These are phyloP conservation scores for Neuroterus valhalla DNA, from an alignment of 1,140 invertebrate species.

Conservation along the genomic window DNA sequence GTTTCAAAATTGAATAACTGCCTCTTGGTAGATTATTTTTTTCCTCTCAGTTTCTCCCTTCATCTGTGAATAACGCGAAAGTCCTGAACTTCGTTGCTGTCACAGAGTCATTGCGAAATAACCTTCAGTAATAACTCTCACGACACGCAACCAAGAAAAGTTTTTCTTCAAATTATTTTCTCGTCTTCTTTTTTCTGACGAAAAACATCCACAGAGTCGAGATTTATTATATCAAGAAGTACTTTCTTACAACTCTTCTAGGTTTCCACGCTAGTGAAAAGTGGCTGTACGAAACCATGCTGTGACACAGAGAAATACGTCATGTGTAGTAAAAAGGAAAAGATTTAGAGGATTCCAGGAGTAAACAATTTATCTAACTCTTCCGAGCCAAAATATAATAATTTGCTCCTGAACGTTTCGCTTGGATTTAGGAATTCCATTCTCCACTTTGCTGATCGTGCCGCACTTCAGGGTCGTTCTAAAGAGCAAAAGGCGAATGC, in stretches of 20 bases:
- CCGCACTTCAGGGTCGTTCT: constrained; percentile 36
- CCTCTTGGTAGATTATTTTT: no score
- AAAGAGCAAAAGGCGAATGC: constrained; percentile 41
- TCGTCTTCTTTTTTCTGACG: not conserved
- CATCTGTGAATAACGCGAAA: not conserved
- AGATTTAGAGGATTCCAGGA: no score
- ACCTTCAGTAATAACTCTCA: no score
- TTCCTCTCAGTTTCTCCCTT: not conserved
- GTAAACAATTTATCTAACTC: no score
- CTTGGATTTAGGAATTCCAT: no score
- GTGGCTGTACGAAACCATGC: no score
- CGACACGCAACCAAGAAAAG: not conserved
- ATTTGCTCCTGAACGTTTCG: no score
- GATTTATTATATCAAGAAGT: constrained; percentile 16
- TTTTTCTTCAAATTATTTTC: constrained; percentile 23
- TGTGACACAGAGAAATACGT: no score
- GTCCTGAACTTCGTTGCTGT: not conserved
- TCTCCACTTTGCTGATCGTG: constrained; percentile 12
- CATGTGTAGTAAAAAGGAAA: no score
- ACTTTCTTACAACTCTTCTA: constrained; percentile 6
- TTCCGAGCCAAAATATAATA: no score
- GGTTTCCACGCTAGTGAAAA: not conserved
- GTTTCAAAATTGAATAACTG: no score
- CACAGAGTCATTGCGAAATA: no score
- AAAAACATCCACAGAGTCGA: constrained; percentile 3